phyloP scores from a whole-genome alignment of 2,113 vertebrate genomes.

The Aplodontia rufa region DNA sequence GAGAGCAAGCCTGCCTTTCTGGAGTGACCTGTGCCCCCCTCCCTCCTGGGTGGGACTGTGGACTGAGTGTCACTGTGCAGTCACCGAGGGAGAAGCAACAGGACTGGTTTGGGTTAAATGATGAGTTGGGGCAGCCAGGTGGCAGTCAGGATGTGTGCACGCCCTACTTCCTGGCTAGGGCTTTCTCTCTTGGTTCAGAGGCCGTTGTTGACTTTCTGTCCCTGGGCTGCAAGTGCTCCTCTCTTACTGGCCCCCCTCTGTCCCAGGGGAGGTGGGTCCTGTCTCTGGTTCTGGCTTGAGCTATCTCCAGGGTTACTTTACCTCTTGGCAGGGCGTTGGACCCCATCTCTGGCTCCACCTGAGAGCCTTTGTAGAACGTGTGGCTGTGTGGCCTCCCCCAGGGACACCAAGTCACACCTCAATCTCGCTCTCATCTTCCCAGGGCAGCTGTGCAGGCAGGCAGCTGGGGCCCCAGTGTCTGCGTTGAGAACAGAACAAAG shows the following conservation, averaged over 20 bases:
- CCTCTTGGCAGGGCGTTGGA: neutral
- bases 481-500: neutral
- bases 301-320: neutral
- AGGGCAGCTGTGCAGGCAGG: rapidly evolving
- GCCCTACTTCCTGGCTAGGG: neutral
- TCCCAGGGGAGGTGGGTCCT: neutral
- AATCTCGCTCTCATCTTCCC: neutral
- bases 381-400: rapidly evolving
- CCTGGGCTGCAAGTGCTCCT: neutral
- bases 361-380: neutral
- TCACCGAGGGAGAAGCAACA: neutral
- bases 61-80: neutral
- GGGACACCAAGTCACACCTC: too few species aligned
- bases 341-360: neutral
- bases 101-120: neutral
- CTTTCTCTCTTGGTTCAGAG: neutral
- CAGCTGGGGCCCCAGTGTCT: neutral
- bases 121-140: neutral
- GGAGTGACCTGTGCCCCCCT: rapidly evolving
- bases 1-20: neutral
- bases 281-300: neutral
- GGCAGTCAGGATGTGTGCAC: neutral
- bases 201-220: rapidly evolving
- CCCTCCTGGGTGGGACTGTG: too few species aligned
- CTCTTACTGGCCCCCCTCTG: neutral